Percentiles rank a stretch among this genome's conserved stretches.
phyloP scores from a whole-genome alignment of 2,797 vertebrate genomes.

The Galagoides demidoff region DNA sequence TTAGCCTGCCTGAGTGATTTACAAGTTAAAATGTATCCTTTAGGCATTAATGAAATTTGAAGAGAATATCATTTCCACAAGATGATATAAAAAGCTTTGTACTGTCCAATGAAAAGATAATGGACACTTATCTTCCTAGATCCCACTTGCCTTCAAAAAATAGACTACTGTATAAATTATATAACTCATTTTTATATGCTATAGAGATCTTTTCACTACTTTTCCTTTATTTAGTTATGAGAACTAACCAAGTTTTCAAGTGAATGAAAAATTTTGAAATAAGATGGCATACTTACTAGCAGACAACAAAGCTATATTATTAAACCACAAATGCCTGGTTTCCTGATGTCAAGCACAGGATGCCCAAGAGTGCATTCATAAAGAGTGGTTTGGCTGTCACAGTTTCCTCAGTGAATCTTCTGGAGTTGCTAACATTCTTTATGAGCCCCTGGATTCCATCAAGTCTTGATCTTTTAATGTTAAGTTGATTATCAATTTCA shows the following conservation, averaged over 20 bases:
- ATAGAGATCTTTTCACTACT: background rate
- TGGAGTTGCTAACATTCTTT: background rate
- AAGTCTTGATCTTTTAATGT: background rate
- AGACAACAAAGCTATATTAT: background rate
- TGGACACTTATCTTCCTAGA: constrained; percentile 1
- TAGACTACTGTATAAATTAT: background rate
- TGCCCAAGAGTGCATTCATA: background rate
- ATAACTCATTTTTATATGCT: background rate
- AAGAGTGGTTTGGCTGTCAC: background rate
- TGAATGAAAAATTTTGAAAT: background rate
- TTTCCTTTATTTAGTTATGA: constrained; percentile 43
- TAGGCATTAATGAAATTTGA: constrained; percentile 62
- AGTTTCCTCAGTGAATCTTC: background rate
- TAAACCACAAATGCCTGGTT: background rate
- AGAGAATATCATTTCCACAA: background rate
- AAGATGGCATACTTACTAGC: background rate
- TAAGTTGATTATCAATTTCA: constrained; percentile 18
- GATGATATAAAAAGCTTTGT: background rate
- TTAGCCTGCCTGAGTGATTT: constrained; percentile 48
- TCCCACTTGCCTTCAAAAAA: constrained; percentile 4
- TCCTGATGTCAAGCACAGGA: background rate
- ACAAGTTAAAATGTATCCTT: background rate
- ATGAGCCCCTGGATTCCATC: background rate
- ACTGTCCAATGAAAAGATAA: constrained; percentile 18
- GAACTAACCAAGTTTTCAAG: background rate